These are phyloP conservation scores for Boloria selene DNA, from an alignment of 2,888 invertebrate genomes.

Conservation along the genomic window DNA sequence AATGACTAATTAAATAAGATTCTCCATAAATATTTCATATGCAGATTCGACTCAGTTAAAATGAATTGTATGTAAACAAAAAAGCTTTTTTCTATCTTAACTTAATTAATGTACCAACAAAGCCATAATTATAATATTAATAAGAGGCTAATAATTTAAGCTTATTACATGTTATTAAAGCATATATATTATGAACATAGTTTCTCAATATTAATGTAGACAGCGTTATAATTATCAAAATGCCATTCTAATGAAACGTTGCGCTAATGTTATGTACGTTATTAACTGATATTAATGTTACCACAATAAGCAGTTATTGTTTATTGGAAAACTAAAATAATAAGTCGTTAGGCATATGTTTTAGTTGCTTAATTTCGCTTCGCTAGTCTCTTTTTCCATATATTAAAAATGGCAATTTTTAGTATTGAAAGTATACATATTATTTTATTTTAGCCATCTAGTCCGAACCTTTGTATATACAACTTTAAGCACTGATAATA, in stretches of 20 bases:
- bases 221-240: slow-evolving; percentile 23
- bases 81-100: too few species aligned
- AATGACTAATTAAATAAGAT: too few species aligned
- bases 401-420: not conserved
- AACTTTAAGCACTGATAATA: too few species aligned
- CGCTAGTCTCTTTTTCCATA: too few species aligned
- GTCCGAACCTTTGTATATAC: too few species aligned
- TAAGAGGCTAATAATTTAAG: too few species aligned
- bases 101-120: too few species aligned
- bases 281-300: slow-evolving; percentile 16
- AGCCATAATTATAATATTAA: too few species aligned
- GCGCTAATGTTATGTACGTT: slow-evolving; percentile 11
- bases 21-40: too few species aligned
- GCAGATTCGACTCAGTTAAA: too few species aligned
- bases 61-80: too few species aligned
- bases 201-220: slow-evolving; percentile 14
- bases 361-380: not conserved
- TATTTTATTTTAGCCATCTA: too few species aligned
- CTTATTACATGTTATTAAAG: not conserved
- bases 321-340: slow-evolving; percentile 1
- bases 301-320: slow-evolving; percentile 5
- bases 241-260: slow-evolving; percentile 20
- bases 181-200: slow-evolving; percentile 12
- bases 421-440: not conserved
- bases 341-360: not conserved